Conservation (phyloP, 2,113 vertebrate genomes). For the Aphelocoma coerulescens region DNA sequence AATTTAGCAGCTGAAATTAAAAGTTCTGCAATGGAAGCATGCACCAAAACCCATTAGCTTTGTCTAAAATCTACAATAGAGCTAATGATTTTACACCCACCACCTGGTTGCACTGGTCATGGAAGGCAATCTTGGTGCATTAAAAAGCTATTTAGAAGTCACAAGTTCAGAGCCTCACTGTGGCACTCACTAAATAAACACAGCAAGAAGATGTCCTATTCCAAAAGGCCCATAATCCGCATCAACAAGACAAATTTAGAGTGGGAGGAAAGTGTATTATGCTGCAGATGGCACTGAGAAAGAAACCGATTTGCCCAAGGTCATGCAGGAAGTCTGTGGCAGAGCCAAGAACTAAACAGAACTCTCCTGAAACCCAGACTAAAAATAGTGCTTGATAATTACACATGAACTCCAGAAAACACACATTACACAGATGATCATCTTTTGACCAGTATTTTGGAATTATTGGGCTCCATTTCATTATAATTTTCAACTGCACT, state of each 20-base stretch:
- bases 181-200: not conserved
- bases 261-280: constrained; percentile 49
- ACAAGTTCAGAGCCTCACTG: not conserved
- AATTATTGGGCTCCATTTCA: not conserved
- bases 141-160: not conserved
- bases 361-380: constrained; percentile 20
- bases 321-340: constrained; percentile 52
- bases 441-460: constrained; percentile 23
- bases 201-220: not conserved
- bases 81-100: not conserved
- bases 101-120: not conserved
- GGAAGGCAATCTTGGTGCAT: not conserved
- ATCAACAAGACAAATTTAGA: constrained; percentile 33
- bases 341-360: constrained; percentile 52
- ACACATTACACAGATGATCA: constrained; percentile 6
- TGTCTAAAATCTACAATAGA: not conserved
- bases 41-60: not conserved
- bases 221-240: not conserved
- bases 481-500: constrained; percentile 8
- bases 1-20: not conserved
- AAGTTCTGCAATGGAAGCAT: not conserved
- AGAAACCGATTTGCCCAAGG: constrained; percentile 60
- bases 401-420: constrained; percentile 11
- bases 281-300: constrained; percentile 55
- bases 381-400: constrained; percentile 42